Base-by-base conservation (phyloP, 2,113 vertebrate species). In the Brachionichthys hirsutus region DNA sequence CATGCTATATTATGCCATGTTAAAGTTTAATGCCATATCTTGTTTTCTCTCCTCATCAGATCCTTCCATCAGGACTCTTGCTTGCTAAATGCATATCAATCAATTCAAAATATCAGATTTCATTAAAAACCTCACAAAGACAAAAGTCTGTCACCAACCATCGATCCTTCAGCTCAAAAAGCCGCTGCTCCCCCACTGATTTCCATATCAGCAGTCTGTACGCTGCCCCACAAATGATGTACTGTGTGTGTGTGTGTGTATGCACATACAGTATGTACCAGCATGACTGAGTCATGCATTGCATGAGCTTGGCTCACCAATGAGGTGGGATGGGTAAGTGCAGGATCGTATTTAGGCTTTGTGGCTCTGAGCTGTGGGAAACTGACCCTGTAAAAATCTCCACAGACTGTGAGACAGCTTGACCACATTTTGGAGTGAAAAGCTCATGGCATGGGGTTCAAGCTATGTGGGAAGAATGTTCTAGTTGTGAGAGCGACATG, bases 381-480 rank as follows among this genome's bases (percentile, higher is more conserved):
- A 60, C 75, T 77, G 85, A 88, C 81, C 85, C 77, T 66, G 74
- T 77, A 82, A 76, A n/a, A 83, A 79, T 82, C 67, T 63, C 78
- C 62, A 51, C 77, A 49, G 68, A 65, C 85, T 75, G 77, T 49
- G 76, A 70, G 74, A 61, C 72, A 55, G 64, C 59, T 40, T 71
- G 64, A 71, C 58, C 42, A 35, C 60, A 49, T 71, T 78, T 60
- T 57, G 80, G 63, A 52, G 57, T 22, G 43, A 77, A 77, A 72
- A 36, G 54, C 67, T 82, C 59, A 52, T 59, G 77, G 77, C 45
- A 75, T 51, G 55, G 78, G 51, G 43, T 77, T 65, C 68, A 78
- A 80, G 87, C 80, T 80, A 84, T 73, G 66, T 60, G 68, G 49
- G 60, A 75, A 63, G 73, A 71, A 60, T 54, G 53, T 54, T 70